Base-by-base conservation (phyloP, 2,113 vertebrate species). In the Pedionomus torquatus region DNA sequence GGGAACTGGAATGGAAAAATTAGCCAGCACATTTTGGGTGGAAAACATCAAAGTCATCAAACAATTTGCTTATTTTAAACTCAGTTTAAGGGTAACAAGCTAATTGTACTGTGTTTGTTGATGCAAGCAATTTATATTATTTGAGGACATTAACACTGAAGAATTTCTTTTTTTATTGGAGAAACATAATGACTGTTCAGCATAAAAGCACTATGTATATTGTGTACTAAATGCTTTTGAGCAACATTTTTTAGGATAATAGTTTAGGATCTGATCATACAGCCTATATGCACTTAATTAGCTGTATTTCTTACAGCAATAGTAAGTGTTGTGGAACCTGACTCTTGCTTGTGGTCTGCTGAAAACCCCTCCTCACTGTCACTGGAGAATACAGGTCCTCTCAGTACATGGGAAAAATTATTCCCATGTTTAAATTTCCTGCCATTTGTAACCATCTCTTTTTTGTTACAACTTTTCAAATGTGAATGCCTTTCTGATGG, bases 1-100 rank as follows among this genome's bases (percentile, higher is more conserved):
- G 98, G 97, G 97, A 98, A 98, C 97, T 98, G 98, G 98, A 98
- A 98, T 98, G 98, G 98, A 98, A 98, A 98, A 98, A 98, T 98
- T 98, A 98, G 98, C 98, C 97, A 98, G 97, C 97, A 98, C 98
- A 98, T 98, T 98, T 98, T 98, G 97, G 98, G 97, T 98, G 97
- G 96, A 98, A 98, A 98, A 98, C 98, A 98, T 98, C 98, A 98
- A 98, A 98, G 98, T 98, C 97, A 97, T 98, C 97, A 97, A 97
- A 98, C 97, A 98, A 97, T 98, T 98, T 98, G 97, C 98, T 98
- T 98, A 97, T 98, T 98, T 98, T 98, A 98, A 98, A 97, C 95
- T 96, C 98, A 92, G 95, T 97, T 98, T 98, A 97, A 97, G 97
- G 91, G 90, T 98, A 98, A 97, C 96, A 98, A 98, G 95, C 97